These are phyloP conservation scores for Rhabdomys dilectus DNA, from an alignment of 2,113 vertebrate species.

Conservation along the genomic window DNA sequence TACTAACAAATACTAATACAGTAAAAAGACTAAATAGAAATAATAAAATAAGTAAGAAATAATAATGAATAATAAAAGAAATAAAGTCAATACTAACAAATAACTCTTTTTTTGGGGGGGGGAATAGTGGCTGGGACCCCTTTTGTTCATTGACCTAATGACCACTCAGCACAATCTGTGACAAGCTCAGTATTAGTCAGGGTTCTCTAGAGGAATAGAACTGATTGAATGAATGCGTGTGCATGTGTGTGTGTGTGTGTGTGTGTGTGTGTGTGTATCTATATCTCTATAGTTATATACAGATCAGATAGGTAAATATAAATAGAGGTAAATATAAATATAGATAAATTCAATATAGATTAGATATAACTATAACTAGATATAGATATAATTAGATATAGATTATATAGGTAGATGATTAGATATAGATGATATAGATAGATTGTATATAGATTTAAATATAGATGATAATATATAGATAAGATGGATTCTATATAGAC, in stretches of 20 bases:
- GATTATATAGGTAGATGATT: background rate
- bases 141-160: background rate
- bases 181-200: background rate
- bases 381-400: too few species aligned
- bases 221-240: too few species aligned
- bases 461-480: background rate
- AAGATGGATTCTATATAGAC: too few species aligned
- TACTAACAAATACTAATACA: background rate
- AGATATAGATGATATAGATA: background rate
- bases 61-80: background rate
- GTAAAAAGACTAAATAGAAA: background rate
- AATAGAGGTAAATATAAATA: background rate
- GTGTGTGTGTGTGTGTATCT: background rate
- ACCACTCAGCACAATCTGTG: background rate
- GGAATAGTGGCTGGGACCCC: too few species aligned
- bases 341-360: background rate
- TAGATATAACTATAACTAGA: too few species aligned
- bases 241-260: background rate
- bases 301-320: background rate
- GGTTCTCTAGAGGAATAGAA: background rate
- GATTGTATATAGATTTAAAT: background rate
- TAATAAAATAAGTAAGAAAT: background rate
- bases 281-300: background rate
- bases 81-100: background rate
- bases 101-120: background rate